Evolutionary conservation across 2,113 vertebrate species (phyloP).

Genomic region (Caranx melampygus): DNA sequence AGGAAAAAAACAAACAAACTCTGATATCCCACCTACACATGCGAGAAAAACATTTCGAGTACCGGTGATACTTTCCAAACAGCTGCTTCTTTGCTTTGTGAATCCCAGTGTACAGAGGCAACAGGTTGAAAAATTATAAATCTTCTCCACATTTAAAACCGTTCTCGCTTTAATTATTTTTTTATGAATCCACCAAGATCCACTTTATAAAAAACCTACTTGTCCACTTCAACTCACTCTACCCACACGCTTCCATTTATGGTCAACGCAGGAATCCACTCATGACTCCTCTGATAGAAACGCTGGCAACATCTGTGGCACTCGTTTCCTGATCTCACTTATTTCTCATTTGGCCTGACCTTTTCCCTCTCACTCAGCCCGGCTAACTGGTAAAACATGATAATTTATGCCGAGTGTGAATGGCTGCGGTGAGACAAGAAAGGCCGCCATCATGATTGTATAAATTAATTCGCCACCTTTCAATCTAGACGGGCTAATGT

Average conservation of each 20-base stretch:
- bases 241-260: neutral
- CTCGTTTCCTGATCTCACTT: constrained; percentile 8
- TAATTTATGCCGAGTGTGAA: constrained; percentile 23
- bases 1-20: constrained; percentile 28
- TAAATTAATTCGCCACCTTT: neutral
- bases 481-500: neutral
- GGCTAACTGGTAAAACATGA: constrained; percentile 9
- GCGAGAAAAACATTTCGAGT: constrained; percentile 7
- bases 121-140: constrained; percentile 13
- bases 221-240: constrained; percentile 16
- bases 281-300: neutral
- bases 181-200: constrained; percentile 6
- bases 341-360: constrained; percentile 2
- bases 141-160: neutral
- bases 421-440: neutral
- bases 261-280: neutral
- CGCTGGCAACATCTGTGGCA: neutral
- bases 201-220: constrained; percentile 1
- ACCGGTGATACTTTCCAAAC: constrained; percentile 26
- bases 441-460: neutral
- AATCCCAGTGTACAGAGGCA: constrained; percentile 25
- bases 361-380: constrained; percentile 1
- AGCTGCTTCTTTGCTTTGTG: constrained; percentile 47
- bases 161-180: constrained; percentile 20
- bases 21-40: constrained; percentile 58